These are phyloP conservation scores for Oreocharis arfaki DNA, from an alignment of 2,113 vertebrate species.

Conservation along the genomic window DNA sequence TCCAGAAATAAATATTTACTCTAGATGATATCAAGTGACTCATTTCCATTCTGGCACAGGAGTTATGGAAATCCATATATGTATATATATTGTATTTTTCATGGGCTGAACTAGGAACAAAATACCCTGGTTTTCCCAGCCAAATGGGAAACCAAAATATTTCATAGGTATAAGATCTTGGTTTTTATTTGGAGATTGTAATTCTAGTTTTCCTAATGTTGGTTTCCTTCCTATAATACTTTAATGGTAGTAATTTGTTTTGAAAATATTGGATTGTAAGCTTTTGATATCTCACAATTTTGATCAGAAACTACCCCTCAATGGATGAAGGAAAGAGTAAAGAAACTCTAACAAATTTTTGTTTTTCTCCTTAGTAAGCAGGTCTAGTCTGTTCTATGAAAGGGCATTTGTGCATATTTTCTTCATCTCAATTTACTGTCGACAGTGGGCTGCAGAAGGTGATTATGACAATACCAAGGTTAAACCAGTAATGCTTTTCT, in stretches of 20 bases:
- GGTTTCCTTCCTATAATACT: background rate
- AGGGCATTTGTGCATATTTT: background rate
- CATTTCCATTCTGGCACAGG: background rate
- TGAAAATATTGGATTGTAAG: background rate
- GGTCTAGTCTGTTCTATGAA: background rate
- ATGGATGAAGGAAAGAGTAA: background rate
- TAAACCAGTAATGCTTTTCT: background rate
- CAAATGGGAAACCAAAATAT: background rate
- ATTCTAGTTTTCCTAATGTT: background rate
- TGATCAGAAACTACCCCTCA: background rate
- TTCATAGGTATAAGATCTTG: accelerated
- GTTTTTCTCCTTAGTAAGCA: background rate
- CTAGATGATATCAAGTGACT: background rate
- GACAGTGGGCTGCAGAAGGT: background rate
- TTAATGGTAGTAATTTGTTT: background rate
- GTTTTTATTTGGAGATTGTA: background rate
- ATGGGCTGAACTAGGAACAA: background rate
- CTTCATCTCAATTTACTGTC: background rate
- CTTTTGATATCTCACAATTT: background rate
- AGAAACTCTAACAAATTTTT: background rate
- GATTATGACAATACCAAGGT: background rate
- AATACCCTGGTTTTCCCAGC: background rate
- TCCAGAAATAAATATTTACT: background rate
- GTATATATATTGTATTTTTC: background rate
- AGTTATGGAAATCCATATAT: background rate